A percentile compares a stretch with the other conserved stretches of the same genome.
Conservation (phyloP, 2,797 vertebrate species). For the Dallia pectoralis region DNA sequence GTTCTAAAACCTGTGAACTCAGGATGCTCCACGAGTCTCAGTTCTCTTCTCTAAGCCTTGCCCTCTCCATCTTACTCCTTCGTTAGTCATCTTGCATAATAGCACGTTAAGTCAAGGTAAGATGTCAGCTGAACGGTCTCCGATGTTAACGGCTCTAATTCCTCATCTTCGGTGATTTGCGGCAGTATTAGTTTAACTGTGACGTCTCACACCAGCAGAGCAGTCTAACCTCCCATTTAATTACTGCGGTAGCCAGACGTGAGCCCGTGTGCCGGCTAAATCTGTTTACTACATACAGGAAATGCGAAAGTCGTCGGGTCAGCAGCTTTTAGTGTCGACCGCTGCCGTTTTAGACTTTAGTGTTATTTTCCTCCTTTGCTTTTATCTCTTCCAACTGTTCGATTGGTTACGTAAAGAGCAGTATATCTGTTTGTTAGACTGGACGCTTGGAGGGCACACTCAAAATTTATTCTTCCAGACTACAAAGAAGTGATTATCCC, state of each 20-base stretch:
- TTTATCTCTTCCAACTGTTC: background rate
- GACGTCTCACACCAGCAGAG: constrained; percentile 32
- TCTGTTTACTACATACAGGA: background rate
- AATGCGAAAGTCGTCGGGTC: constrained; percentile 1
- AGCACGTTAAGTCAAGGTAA: constrained; percentile 17
- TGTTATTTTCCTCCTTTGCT: background rate
- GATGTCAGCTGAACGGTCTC: constrained; percentile 29
- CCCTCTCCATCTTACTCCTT: background rate
- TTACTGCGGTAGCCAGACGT: background rate
- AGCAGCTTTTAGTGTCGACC: background rate
- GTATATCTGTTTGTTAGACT: background rate
- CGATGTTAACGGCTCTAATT: constrained; percentile 32
- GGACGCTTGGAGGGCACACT: background rate
- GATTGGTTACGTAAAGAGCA: background rate
- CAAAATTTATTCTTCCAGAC: background rate
- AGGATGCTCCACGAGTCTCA: background rate
- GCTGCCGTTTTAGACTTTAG: background rate
- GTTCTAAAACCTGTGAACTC: constrained; percentile 24
- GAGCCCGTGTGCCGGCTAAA: background rate
- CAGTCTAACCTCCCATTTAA: constrained; percentile 46
- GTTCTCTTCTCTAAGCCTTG: background rate
- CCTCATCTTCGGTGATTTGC: constrained; percentile 14
- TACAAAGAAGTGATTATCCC: background rate
- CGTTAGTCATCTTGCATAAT: constrained; percentile 23
- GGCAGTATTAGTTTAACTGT: constrained; percentile 34